Percentiles rank a stretch among this genome's conserved stretches.
phyloP scores from a whole-genome alignment of 2,888 invertebrate species.

The Perdita meconis region DNA sequence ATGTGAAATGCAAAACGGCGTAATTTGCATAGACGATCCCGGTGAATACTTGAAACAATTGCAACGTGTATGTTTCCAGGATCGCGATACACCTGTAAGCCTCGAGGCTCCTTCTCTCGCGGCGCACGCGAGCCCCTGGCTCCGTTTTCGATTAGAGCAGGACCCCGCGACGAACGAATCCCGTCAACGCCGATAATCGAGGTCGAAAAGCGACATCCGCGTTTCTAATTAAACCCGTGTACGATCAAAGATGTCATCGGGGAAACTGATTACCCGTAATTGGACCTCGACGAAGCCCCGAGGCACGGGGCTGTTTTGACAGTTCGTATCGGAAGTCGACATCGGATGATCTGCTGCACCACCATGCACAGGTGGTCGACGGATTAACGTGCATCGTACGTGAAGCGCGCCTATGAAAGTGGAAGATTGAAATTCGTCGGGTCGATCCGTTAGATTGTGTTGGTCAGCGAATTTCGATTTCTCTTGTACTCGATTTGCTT shows the following conservation, averaged over 20 bases:
- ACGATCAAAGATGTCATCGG: slow-evolving; percentile 76
- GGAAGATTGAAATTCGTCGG: slow-evolving; percentile 34
- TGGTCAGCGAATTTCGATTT: slow-evolving; percentile 26
- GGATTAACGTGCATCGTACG: slow-evolving; percentile 51
- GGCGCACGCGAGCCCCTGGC: background rate
- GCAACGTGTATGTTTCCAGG: slow-evolving; percentile 41
- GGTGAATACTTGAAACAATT: slow-evolving; percentile 19
- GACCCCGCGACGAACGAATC: slow-evolving; percentile 20
- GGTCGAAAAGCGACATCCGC: slow-evolving; percentile 57
- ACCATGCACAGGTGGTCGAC: slow-evolving; percentile 57
- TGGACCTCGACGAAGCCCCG: slow-evolving; percentile 52
- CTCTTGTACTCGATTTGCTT: background rate
- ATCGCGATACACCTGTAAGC: slow-evolving; percentile 19
- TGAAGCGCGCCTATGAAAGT: slow-evolving; percentile 32
- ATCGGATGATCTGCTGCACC: slow-evolving; percentile 51
- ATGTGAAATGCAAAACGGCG: slow-evolving; percentile 42
- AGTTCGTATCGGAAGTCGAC: slow-evolving; percentile 66
- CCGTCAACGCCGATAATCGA: slow-evolving; percentile 14
- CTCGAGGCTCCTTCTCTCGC: background rate
- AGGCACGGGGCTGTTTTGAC: slow-evolving; percentile 53
- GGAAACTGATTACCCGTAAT: slow-evolving; percentile 75
- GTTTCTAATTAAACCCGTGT: slow-evolving; percentile 74
- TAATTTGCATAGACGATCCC: slow-evolving; percentile 24
- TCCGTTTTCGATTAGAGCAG: slow-evolving; percentile 14
- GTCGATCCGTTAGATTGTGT: slow-evolving; percentile 9